Base-by-base conservation (phyloP, 2,797 vertebrate genomes). In the Parauchenoglanis punctatus region DNA sequence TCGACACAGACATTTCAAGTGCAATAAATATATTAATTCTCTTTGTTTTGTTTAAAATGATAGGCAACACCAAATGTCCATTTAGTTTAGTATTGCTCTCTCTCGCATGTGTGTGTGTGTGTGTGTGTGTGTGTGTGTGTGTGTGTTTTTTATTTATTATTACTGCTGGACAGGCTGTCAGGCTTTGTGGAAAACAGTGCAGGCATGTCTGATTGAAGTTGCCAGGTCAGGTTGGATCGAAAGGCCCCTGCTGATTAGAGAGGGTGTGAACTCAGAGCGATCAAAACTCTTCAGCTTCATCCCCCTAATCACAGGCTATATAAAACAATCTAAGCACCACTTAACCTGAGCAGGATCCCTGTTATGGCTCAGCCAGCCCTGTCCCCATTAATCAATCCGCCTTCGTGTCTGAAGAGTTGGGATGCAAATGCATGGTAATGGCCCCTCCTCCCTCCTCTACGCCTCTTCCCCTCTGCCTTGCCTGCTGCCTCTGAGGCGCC, bases 331-430 rank as follows among this genome's bases (percentile, higher is more conserved):
- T 95, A 94, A 95, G 95, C 95, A 95, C 94, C 95, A 95, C 94
- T 96, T 96, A 96, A 96, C 95, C 94, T 95, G 95, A 88, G 92
- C 92, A 90, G 93, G 89, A 92, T 93, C 93, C 93, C 92, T 95
- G 96, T 95, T 95, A 94, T 93, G 93, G 92, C 94, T 95, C 92
- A 93, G 93, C 94, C 94, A 95, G 95, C 94, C 95, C 94, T 96
- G 95, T 96, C 96, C 96, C 94, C 94, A 94, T 96, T 96, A 96
- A 96, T 96, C 95, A 96, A 95, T 96, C 95, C 94, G 93, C 93
- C 94, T 90, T 91, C 92, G 93, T 93, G 93, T 92, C 91, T 86
- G 89, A 84, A 93, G 93, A 93, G 91, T 88, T 28, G 86, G 35
- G 91, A 96, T 95, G 95, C 94, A 95, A 95, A 95, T 95, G 91